These are phyloP conservation scores for Turritopsis rubra DNA, from an alignment of 30 jellyfish, hydroid and myxozoan species.

Conservation along the genomic window DNA sequence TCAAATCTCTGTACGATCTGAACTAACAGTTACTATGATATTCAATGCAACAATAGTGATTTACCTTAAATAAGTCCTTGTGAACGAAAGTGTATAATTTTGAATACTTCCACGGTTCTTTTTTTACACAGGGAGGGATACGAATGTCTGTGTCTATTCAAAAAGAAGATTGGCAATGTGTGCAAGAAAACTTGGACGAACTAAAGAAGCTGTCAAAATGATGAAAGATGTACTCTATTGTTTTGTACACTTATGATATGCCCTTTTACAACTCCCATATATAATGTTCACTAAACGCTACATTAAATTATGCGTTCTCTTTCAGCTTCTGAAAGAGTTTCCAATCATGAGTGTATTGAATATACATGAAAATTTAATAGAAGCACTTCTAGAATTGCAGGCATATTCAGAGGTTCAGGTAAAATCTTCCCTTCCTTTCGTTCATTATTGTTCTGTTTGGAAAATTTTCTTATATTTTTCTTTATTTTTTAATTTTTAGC, in stretches of 20 bases:
- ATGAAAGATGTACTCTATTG: conserved; percentile 76
- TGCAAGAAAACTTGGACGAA: conserved; percentile 92
- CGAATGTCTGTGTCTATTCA: conserved; percentile 80
- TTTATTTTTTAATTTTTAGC: conserved; percentile 50
- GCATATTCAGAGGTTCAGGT: conserved; percentile 97
- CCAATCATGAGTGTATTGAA: conserved; percentile 79
- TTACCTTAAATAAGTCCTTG: too few species aligned
- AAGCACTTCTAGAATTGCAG: conserved; percentile 84
- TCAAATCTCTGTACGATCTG: too few species aligned
- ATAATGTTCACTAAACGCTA: too few species aligned
- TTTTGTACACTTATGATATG: not conserved
- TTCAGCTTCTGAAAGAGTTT: conserved; percentile 75
- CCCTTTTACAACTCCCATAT: too few species aligned
- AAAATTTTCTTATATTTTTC: not conserved
- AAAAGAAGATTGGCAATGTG: conserved; percentile 95
- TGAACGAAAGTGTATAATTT: too few species aligned
- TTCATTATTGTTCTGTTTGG: not conserved
- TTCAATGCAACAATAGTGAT: too few species aligned
- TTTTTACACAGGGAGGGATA: conserved; percentile 64
- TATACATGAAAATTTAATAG: conserved; percentile 90
- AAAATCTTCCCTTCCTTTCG: not conserved
- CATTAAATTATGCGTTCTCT: too few species aligned
- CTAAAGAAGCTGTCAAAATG: conserved; percentile 92
- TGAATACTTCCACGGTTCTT: not conserved
- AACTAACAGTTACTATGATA: too few species aligned